Conservation (phyloP, 2,888 invertebrate species). For the Stegana nigrithorax region DNA sequence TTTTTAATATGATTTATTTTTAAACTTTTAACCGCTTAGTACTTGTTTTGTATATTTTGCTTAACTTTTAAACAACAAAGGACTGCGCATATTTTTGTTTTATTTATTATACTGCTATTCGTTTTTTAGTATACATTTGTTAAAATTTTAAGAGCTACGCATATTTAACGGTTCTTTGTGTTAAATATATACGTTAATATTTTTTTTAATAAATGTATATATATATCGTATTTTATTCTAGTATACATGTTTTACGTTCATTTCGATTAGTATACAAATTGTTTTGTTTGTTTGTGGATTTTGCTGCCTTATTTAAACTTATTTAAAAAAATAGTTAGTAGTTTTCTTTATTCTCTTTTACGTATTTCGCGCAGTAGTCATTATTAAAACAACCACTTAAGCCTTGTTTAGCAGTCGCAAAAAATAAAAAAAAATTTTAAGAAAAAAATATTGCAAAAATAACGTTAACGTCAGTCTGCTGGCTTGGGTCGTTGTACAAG, state of each 20-base stretch:
- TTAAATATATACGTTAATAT: background rate
- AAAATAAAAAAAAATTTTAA: too few relatives aligned
- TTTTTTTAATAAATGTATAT: constrained; percentile 2
- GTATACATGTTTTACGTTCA: constrained; percentile 17
- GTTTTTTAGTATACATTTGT: constrained; percentile 48
- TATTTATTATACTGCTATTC: background rate
- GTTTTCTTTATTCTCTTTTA: background rate
- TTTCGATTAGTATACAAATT: constrained; percentile 8
- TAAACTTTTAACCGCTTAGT: background rate
- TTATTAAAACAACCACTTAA: too few relatives aligned
- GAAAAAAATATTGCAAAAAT: too few relatives aligned
- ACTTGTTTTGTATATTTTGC: constrained; percentile 31
- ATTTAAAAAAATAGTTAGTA: background rate
- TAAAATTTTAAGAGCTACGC: too few relatives aligned
- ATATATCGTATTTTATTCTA: constrained; percentile 13
- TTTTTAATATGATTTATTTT: constrained; percentile 25
- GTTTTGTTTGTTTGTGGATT: background rate
- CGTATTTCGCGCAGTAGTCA: too few relatives aligned
- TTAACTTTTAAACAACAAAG: constrained; percentile 34
- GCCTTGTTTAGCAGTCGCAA: too few relatives aligned
- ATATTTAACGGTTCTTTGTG: background rate
- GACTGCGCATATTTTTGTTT: background rate
- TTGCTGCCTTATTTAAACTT: background rate
- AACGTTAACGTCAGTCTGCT: too few relatives aligned
- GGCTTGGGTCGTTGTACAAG: too few relatives aligned